Evolutionary conservation across 2,888 invertebrate genomes (phyloP), one percentile per base, ranked within the genome.

Genomic region (Chelonus formosanus): DNA sequence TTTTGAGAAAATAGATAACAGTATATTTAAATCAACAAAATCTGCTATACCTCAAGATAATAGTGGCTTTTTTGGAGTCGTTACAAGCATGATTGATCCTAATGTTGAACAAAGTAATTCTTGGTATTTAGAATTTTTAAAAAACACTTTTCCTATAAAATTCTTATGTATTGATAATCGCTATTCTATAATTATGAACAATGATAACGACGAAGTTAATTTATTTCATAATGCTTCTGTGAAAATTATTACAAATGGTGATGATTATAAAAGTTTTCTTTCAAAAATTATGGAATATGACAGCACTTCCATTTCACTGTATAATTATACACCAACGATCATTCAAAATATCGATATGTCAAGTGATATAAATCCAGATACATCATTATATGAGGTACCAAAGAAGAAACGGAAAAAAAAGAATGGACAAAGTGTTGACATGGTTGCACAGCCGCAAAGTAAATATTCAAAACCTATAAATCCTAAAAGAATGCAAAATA

Each of bases 191-290:
- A 52, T 52, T 6, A 52, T 52, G 52, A 52, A 52, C 32, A 52
- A 52, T 52, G 52, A 52, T 32, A 34, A 52, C 20, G 32, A 32
- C 32, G 52, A 52, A 32, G 52, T 52, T 52, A 52, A 52, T 34
- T 52, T 52, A 32, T 32, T 52, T 5, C 52, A 52, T 31, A 20
- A 34, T 8, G 52, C 52, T 3, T 8, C 52, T 5, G 52, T 52
- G 4, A 52, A 52, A 52, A 32, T 34, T 3, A 52, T 52, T 7
- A 34, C 52, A 8, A 52, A 52, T 52, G 32, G 20, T 32, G 8
- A 8, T 7, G 34, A 32, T 32, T 52, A 52, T 32, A 31, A 52
- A 34, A 20, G 32, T 32, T 32, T 32, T 8, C 34, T 52, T 5
- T 7, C 8, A 8, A 8, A 4, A 3, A 32, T 32, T 8, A 32